Evolutionary conservation across 1,140 invertebrate genomes (phyloP).

Genomic region (Diorhabda elongata): DNA sequence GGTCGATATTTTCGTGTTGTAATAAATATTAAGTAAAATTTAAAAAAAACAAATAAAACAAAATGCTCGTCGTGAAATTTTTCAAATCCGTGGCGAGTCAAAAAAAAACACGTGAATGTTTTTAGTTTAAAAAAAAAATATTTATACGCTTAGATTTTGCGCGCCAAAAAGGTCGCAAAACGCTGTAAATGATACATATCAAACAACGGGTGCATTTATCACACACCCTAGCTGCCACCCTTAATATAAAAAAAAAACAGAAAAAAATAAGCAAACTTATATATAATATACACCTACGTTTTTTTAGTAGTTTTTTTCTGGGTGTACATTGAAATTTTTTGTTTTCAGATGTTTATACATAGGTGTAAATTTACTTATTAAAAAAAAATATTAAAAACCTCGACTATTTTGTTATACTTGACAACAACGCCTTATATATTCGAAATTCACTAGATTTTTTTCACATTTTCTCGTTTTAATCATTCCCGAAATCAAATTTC

Average conservation of each 20-base stretch:
- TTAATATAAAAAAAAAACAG: no score
- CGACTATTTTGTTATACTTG: not conserved
- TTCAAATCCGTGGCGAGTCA: slow-evolving; percentile 13
- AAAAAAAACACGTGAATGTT: slow-evolving; percentile 6
- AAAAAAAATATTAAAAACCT: not conserved
- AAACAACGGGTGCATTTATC: slow-evolving; percentile 10
- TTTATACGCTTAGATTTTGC: slow-evolving; percentile 18
- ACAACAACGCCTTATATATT: not conserved
- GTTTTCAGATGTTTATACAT: slow-evolving; percentile 10
- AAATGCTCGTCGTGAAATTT: slow-evolving; percentile 14
- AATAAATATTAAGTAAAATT: slow-evolving; percentile 12
- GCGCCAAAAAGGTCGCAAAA: slow-evolving; percentile 3
- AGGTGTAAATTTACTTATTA: not conserved
- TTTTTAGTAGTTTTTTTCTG: not conserved
- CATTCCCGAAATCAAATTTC: no score
- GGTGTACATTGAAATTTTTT: not conserved
- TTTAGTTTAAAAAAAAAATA: not conserved
- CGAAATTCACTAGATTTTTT: no score
- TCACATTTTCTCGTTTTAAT: no score
- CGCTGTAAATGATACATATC: slow-evolving; percentile 21
- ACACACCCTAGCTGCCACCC: not conserved
- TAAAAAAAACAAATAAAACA: slow-evolving; percentile 17
- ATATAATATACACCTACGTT: not conserved
- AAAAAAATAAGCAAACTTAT: no score
- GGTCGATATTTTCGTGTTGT: slow-evolving; percentile 4